Evolutionary conservation across 1,140 invertebrate species (phyloP).

Genomic region (Heliconius hewitsoni): DNA sequence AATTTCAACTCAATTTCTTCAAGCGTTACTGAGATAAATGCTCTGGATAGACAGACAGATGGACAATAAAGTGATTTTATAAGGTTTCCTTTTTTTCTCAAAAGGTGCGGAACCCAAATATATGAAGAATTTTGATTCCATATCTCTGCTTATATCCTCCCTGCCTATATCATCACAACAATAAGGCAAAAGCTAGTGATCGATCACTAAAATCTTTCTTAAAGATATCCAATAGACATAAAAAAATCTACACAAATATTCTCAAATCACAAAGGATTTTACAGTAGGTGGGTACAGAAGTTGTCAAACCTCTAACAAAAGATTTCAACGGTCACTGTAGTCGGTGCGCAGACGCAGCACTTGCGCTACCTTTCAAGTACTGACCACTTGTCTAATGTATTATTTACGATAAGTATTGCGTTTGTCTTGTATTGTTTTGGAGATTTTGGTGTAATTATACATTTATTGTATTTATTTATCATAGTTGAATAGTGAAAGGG

Average conservation of each 20-base stretch:
- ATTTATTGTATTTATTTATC: not conserved
- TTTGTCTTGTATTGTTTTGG: slow-evolving; percentile 36
- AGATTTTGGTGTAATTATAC: slow-evolving; percentile 7
- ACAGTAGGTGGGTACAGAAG: slow-evolving; percentile 26
- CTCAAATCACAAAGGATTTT: not conserved
- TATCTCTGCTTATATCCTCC: too few species aligned
- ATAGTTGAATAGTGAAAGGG: too few species aligned
- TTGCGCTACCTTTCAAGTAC: slow-evolving; percentile 21
- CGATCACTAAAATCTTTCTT: not conserved
- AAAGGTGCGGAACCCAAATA: too few species aligned
- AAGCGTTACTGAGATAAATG: too few species aligned
- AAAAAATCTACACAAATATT: not conserved
- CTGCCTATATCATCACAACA: too few species aligned
- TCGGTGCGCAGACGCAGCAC: slow-evolving; percentile 10
- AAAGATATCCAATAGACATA: not conserved
- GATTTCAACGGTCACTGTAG: slow-evolving; percentile 36
- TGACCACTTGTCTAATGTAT: not conserved
- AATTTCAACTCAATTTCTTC: too few species aligned
- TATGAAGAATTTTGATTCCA: too few species aligned
- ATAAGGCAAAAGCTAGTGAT: not conserved
- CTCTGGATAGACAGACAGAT: too few species aligned
- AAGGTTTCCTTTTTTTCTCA: too few species aligned
- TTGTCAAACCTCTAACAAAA: slow-evolving; percentile 35
- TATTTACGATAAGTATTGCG: slow-evolving; percentile 35
- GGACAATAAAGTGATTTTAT: too few species aligned